Evolutionary conservation across 2,888 invertebrate genomes (phyloP).

Genomic region (Platypus cylindrus): DNA sequence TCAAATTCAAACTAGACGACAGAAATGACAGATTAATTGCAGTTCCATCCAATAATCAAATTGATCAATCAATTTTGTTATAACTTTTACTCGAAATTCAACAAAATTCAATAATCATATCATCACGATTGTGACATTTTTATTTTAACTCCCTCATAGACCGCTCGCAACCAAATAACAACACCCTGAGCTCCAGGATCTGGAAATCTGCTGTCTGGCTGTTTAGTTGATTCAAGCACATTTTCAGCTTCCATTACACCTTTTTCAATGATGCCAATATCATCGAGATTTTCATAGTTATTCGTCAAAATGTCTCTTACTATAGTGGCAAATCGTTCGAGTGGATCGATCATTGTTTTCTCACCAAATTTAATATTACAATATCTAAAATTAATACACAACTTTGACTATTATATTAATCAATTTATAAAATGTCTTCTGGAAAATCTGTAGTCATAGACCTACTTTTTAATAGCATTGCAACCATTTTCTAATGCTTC

Average conservation of each 20-base stretch:
- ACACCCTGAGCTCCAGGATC: conserved; percentile 50
- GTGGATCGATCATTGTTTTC: conserved; percentile 48
- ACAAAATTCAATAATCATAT: neutral
- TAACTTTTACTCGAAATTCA: too few species aligned
- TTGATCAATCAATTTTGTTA: too few species aligned
- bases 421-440: neutral
- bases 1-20: too few species aligned
- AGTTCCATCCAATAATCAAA: too few species aligned
- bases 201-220: conserved; percentile 28
- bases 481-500: conserved; percentile 37
- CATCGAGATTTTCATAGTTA: conserved; percentile 16
- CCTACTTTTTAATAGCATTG: conserved; percentile 35
- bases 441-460: too few species aligned
- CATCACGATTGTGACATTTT: neutral
- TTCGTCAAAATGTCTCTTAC: conserved; percentile 21
- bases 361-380: conserved; percentile 49
- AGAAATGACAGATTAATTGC: too few species aligned
- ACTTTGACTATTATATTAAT: neutral
- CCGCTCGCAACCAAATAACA: conserved; percentile 44
- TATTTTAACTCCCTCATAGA: conserved; percentile 37
- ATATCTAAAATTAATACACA: conserved; percentile 35
- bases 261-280: conserved; percentile 29
- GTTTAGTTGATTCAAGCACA: conserved; percentile 23
- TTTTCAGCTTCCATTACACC: conserved; percentile 34
- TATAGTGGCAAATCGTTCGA: conserved; percentile 23